Evolutionary conservation across 2,797 vertebrate genomes (phyloP).

Genomic region (Pangasius macronema): DNA sequence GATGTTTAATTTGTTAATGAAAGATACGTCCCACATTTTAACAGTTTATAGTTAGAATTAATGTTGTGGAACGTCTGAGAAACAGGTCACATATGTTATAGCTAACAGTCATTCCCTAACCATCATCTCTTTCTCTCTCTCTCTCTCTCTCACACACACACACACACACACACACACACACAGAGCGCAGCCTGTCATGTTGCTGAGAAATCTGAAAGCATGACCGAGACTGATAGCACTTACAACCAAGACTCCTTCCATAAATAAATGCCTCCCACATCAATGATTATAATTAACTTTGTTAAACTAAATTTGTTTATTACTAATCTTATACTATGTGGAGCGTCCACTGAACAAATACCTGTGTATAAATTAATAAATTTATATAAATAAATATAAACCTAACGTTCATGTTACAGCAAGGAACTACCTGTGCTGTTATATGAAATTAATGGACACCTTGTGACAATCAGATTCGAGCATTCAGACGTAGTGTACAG

Average conservation of each 20-base stretch:
- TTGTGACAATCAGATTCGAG: background rate
- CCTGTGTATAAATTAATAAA: background rate
- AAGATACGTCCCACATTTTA: background rate
- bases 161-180: background rate
- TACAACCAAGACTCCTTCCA: background rate
- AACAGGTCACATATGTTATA: background rate
- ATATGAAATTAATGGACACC: too few species aligned
- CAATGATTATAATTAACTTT: background rate
- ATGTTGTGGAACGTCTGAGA: background rate
- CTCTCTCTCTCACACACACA: background rate
- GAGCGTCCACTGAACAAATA: too few species aligned
- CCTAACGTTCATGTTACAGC: background rate
- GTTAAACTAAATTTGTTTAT: background rate
- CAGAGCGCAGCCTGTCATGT: background rate
- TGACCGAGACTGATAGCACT: background rate
- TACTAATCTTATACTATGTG: background rate
- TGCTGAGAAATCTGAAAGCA: background rate
- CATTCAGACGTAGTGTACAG: background rate
- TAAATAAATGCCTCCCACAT: background rate
- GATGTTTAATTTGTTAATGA: background rate
- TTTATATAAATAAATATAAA: background rate
- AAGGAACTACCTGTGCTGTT: background rate
- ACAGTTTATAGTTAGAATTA: background rate
- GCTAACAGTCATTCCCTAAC: background rate
- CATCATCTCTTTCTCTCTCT: background rate